Base-by-base conservation (phyloP, 2,797 vertebrate species). In the Gallirallus australis region DNA sequence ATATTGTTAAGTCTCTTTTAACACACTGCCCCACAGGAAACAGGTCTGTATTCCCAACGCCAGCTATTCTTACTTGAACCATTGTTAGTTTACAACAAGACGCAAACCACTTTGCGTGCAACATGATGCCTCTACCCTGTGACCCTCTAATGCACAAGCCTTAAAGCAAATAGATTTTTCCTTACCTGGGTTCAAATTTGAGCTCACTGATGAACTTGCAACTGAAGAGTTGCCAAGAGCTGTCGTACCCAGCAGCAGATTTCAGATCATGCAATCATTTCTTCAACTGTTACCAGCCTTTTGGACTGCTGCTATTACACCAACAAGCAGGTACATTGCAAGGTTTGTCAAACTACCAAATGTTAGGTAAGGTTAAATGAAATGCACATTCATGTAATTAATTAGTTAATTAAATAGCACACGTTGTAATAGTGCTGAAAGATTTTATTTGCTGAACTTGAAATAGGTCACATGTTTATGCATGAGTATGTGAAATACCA, bases 401-500 rank as follows among this genome's bases (percentile, higher is more conserved):
- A 89, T 75, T 57, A 50, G 56, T 83, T 66, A 50, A 60, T 83
- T 66, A 40, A 54, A 69, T 69, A 7, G 81, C 81, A 68, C 10
- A 5, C n/a, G 21, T 42, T 37, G 20, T 45, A 82, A 39, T 52
- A 24, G 12, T 53, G 66, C 33, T 84, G 83, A 90, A 94, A 94
- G 66, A 47, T 86, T 92, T 72, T 33, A 61, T 90, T 92, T 70
- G 47, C 54, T 84, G 35, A 59, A 79, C 68, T 66, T 73, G 59
- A 96, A 93, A 73, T 64, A 59, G 48, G 10, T 47, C 68, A 45
- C 75, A 86, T 92, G 45, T 72, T 90, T 94, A 91, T 86, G 87
- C 75, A 60, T 66, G 60, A 92, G 42, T 16, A 24, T 65, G 25
- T 64, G 65, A 88, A 93, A 86, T 64, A 53, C 37, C 3, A 2